These are phyloP conservation scores for Burhinus oedicnemus DNA, from an alignment of 2,113 vertebrate genomes.

Conservation along the genomic window DNA sequence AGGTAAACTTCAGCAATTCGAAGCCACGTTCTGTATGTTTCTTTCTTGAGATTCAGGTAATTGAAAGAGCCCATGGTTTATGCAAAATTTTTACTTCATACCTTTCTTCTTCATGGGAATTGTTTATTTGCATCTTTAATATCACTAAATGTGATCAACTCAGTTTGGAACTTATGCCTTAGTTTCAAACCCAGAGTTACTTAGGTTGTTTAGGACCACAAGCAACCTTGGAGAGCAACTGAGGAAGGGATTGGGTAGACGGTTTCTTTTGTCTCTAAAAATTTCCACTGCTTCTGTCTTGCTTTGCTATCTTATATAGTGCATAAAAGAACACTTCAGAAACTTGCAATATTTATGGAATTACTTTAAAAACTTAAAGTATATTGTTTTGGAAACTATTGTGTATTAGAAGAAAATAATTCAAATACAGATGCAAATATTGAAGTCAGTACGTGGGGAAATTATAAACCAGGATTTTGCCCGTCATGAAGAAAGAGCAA, in stretches of 20 bases:
- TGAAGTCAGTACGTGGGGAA: not conserved
- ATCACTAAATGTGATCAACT: not conserved
- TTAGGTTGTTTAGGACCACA: not conserved
- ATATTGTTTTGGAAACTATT: not conserved
- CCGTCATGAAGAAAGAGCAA: not conserved
- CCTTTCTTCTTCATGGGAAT: not conserved
- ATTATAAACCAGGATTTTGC: not conserved
- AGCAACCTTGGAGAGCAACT: too few relatives aligned
- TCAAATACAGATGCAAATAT: not conserved
- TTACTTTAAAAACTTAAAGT: not conserved
- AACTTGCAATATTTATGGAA: too few relatives aligned
- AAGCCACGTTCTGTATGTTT: not conserved
- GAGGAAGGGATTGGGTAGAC: too few relatives aligned
- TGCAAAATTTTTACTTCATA: not conserved
- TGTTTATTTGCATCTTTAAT: not conserved
- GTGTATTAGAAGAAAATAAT: not conserved
- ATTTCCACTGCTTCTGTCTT: too few relatives aligned
- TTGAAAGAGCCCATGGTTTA: not conserved
- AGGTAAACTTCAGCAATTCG: not conserved
- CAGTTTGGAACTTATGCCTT: not conserved
- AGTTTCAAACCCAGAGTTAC: not conserved
- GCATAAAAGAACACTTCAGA: too few relatives aligned
- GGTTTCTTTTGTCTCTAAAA: too few relatives aligned
- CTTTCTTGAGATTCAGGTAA: not conserved
- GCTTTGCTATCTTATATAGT: too few relatives aligned